phyloP scores from a whole-genome alignment of 2,797 vertebrate genomes.

The Leptodactylus fallax region DNA sequence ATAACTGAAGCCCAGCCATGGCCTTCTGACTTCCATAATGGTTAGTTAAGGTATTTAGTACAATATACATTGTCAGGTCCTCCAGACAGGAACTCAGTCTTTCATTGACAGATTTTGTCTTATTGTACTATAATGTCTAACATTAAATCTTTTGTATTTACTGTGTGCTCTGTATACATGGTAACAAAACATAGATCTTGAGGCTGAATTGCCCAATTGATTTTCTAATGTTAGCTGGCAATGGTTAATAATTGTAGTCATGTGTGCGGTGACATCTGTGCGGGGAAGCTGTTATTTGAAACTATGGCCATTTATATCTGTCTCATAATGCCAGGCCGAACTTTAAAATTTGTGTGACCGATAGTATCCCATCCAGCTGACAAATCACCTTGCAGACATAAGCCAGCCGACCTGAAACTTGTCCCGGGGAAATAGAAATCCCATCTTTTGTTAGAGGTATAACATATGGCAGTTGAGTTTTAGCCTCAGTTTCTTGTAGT shows the following conservation, averaged over 20 bases:
- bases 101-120: conserved; percentile 12
- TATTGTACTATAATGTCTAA: conserved; percentile 25
- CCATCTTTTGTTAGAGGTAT: conserved; percentile 52
- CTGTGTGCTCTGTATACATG: not conserved
- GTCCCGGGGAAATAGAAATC: conserved; percentile 51
- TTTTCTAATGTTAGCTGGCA: conserved; percentile 30
- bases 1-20: not conserved
- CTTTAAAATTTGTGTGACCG: conserved; percentile 46
- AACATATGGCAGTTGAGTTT: conserved; percentile 60
- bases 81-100: conserved; percentile 41
- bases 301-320: conserved; percentile 34
- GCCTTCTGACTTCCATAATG: conserved; percentile 4
- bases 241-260: conserved; percentile 42
- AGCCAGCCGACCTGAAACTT: conserved; percentile 37
- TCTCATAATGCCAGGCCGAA: conserved; percentile 33
- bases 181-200: conserved; percentile 15
- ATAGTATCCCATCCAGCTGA: conserved; percentile 47
- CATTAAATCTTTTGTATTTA: not conserved
- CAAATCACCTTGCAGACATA: conserved; percentile 51
- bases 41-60: conserved; percentile 9
- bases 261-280: conserved; percentile 49
- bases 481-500: conserved; percentile 47
- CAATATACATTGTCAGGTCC: conserved; percentile 35
- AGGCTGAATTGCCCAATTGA: conserved; percentile 11
- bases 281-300: conserved; percentile 30